Percentiles rank a stretch among this genome's conserved stretches.
Conservation (phyloP, 2,888 invertebrate species). For the Meteorus cinctellus region DNA sequence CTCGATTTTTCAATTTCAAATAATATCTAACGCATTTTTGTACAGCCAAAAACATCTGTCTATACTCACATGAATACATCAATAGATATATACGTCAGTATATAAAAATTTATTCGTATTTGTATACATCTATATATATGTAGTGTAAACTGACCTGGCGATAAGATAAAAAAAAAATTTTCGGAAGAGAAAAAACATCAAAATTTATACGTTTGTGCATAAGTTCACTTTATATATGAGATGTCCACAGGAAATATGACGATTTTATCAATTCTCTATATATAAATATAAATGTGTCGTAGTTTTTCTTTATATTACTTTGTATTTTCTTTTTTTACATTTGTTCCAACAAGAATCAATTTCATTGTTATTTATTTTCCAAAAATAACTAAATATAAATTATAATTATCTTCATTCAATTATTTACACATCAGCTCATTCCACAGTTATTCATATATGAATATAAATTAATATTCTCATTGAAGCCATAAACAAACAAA, state of each 20-base stretch:
- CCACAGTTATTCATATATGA: no score
- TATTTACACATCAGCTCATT: no score
- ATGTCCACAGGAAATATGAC: constrained; percentile 72
- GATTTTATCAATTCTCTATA: constrained; percentile 66
- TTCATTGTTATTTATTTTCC: no score
- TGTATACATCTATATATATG: constrained; percentile 51
- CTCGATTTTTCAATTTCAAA: constrained; percentile 30
- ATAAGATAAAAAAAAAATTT: constrained; percentile 66
- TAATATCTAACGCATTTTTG: constrained; percentile 21
- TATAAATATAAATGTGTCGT: constrained; percentile 50
- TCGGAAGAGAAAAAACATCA: constrained; percentile 56
- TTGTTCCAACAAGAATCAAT: no score
- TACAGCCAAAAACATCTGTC: not conserved
- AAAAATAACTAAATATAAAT: no score
- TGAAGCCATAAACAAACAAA: no score
- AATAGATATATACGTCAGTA: not conserved
- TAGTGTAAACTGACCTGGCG: constrained; percentile 65
- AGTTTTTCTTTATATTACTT: not conserved
- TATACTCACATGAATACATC: no score
- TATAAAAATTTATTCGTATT: not conserved
- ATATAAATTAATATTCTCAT: no score
- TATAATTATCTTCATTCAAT: no score
- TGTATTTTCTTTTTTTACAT: not conserved
- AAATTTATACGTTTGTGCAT: constrained; percentile 69
- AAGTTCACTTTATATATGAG: constrained; percentile 71